Evolutionary conservation across 2,797 vertebrate genomes (phyloP).

Genomic region (Hybognathus amarus): DNA sequence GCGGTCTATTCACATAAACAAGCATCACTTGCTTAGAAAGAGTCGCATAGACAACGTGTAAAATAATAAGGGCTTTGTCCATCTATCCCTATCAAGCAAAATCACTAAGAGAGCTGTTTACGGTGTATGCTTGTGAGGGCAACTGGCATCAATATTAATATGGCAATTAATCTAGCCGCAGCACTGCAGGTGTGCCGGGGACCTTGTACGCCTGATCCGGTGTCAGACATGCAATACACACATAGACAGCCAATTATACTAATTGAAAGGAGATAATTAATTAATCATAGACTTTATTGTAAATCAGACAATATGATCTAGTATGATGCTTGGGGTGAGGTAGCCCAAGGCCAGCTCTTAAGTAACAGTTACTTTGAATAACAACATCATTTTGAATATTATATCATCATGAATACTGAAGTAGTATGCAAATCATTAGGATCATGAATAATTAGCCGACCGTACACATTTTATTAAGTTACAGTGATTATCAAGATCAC

Average conservation of each 20-base stretch:
- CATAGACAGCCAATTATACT: conserved; percentile 65
- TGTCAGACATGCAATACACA: conserved; percentile 20
- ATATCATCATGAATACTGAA: not conserved
- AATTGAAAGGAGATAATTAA: conserved; percentile 75
- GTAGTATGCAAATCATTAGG: not conserved
- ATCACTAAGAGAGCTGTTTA: conserved; percentile 26
- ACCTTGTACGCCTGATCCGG: conserved; percentile 12
- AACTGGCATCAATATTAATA: conserved; percentile 77
- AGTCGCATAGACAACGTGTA: not conserved
- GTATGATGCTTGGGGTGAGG: not conserved
- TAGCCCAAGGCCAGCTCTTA: not conserved
- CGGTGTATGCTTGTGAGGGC: conserved; percentile 56
- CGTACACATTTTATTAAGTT: not conserved
- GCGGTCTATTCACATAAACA: conserved; percentile 34
- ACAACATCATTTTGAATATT: not conserved
- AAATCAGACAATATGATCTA: conserved; percentile 49
- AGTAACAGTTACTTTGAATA: conserved; percentile 1
- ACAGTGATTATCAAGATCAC: not conserved
- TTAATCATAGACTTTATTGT: conserved; percentile 69
- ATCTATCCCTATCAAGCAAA: conserved; percentile 32
- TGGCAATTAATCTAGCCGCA: conserved; percentile 69
- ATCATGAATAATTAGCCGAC: not conserved
- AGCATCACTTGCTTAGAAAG: not conserved
- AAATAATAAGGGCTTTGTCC: not conserved
- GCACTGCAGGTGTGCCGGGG: conserved; percentile 56